phyloP scores from a whole-genome alignment of 2,113 vertebrate species.

The Gadus macrocephalus region DNA sequence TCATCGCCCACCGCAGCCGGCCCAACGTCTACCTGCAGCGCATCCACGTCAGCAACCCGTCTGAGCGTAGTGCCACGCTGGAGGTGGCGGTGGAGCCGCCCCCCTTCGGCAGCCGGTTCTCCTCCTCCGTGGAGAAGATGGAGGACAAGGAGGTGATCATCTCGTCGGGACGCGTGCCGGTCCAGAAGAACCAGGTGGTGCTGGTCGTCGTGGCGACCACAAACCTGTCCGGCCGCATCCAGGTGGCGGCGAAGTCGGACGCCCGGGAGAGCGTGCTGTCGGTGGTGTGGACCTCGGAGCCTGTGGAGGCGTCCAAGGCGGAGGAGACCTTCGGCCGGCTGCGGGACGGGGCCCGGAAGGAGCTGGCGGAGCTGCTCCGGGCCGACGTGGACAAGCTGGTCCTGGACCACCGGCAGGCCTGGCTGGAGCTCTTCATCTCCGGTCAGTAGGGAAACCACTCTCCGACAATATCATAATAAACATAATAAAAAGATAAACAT shows the following conservation, averaged over 20 bases:
- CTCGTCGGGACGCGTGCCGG: constrained; percentile 76
- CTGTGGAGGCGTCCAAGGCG: constrained; percentile 72
- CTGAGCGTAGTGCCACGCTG: constrained; percentile 71
- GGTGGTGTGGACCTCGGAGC: constrained; percentile 80
- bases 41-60: constrained; percentile 84
- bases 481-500: too few relatives aligned
- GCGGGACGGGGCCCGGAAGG: constrained; percentile 80
- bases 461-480: too few relatives aligned
- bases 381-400: constrained; percentile 76
- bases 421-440: constrained; percentile 91
- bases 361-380: constrained; percentile 84
- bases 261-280: constrained; percentile 82
- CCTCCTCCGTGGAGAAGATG: constrained; percentile 76
- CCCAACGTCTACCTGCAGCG: constrained; percentile 86
- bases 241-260: constrained; percentile 81
- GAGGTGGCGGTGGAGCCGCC: constrained; percentile 61
- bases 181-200: constrained; percentile 72
- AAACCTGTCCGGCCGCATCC: constrained; percentile 76
- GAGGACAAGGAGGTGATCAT: constrained; percentile 84
- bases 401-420: constrained; percentile 85
- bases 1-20: constrained; percentile 85
- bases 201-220: constrained; percentile 85
- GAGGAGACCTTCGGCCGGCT: constrained; percentile 80
- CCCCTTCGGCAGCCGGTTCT: constrained; percentile 67
- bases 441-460: constrained; percentile 64